Evolutionary conservation across 1,140 invertebrate genomes (phyloP).

Genomic region (Pseudomyrmex sp.): DNA sequence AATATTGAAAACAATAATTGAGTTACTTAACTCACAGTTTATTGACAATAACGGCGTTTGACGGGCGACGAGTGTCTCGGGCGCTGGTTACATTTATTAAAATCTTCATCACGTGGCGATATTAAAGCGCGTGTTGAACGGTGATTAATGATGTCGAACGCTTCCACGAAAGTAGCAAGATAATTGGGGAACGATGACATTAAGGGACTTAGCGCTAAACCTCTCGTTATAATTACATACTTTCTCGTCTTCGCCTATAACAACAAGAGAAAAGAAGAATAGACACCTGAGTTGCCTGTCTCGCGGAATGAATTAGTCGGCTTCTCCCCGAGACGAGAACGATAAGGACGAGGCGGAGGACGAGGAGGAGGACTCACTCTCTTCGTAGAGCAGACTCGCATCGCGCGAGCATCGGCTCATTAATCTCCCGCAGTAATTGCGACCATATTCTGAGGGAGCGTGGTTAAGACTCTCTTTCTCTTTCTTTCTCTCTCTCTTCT

Average conservation of each 20-base stretch:
- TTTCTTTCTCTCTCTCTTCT: slow-evolving; percentile 43
- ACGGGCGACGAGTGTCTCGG: slow-evolving; percentile 7
- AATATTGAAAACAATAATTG: slow-evolving; percentile 42
- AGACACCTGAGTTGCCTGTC: slow-evolving; percentile 71
- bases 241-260: slow-evolving; percentile 69
- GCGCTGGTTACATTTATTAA: slow-evolving; percentile 45
- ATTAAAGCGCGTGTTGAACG: slow-evolving; percentile 33
- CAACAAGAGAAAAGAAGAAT: slow-evolving; percentile 74
- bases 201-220: slow-evolving; percentile 71
- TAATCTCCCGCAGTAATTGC: slow-evolving; percentile 82
- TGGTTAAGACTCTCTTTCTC: slow-evolving; percentile 72
- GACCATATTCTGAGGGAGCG: slow-evolving; percentile 78
- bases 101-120: slow-evolving; percentile 50
- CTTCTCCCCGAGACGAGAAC: slow-evolving; percentile 67
- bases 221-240: slow-evolving; percentile 71
- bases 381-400: slow-evolving; percentile 74
- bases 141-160: slow-evolving; percentile 58
- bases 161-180: slow-evolving; percentile 63
- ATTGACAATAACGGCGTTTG: slow-evolving; percentile 38
- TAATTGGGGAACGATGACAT: slow-evolving; percentile 68
- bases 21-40: slow-evolving; percentile 27
- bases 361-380: slow-evolving; percentile 60
- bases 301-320: slow-evolving; percentile 73
- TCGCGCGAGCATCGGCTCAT: slow-evolving; percentile 80
- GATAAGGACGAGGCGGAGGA: slow-evolving; percentile 60